Evolutionary conservation across 1,140 invertebrate genomes (phyloP).

Genomic region (Caenorhabditis latens): DNA sequence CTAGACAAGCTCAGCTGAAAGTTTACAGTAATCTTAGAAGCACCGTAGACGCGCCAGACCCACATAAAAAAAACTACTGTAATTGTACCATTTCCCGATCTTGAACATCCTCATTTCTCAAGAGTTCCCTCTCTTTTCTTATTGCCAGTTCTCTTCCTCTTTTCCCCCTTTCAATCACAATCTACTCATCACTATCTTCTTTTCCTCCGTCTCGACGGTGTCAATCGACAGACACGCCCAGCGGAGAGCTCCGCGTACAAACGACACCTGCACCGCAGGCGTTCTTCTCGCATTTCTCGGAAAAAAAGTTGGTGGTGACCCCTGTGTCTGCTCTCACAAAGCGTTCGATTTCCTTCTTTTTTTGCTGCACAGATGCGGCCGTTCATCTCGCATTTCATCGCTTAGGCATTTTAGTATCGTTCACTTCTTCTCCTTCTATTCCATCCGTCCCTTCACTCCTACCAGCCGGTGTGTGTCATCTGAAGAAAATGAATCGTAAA

Average conservation of each 20-base stretch:
- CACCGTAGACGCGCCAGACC: too few species aligned
- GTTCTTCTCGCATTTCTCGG: slow-evolving; percentile 53
- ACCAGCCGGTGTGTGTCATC: slow-evolving; percentile 21
- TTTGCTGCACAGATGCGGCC: slow-evolving; percentile 38
- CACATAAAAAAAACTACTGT: too few species aligned
- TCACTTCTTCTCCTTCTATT: slow-evolving; percentile 11
- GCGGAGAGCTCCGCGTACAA: neutral
- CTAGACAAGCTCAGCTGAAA: too few species aligned
- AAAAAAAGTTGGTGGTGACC: slow-evolving; percentile 48
- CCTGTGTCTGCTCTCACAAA: slow-evolving; percentile 6
- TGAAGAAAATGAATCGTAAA: slow-evolving; percentile 42
- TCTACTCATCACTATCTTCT: slow-evolving; percentile 11
- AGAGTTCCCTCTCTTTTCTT: too few species aligned
- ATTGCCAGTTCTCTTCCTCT: too few species aligned
- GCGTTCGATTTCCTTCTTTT: slow-evolving; percentile 37
- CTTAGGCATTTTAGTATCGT: slow-evolving; percentile 45
- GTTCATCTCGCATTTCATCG: slow-evolving; percentile 52
- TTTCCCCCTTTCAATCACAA: neutral
- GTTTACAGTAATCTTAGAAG: too few species aligned
- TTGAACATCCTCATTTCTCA: too few species aligned
- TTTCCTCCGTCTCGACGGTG: slow-evolving; percentile 24
- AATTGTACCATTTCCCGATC: too few species aligned
- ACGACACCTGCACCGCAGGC: slow-evolving; percentile 45
- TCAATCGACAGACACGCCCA: slow-evolving; percentile 24
- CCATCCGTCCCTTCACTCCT: too few species aligned